Evolutionary conservation across 2,113 vertebrate species (phyloP), one percentile per base, ranked within the genome.

Genomic region (Alouatta palliata): DNA sequence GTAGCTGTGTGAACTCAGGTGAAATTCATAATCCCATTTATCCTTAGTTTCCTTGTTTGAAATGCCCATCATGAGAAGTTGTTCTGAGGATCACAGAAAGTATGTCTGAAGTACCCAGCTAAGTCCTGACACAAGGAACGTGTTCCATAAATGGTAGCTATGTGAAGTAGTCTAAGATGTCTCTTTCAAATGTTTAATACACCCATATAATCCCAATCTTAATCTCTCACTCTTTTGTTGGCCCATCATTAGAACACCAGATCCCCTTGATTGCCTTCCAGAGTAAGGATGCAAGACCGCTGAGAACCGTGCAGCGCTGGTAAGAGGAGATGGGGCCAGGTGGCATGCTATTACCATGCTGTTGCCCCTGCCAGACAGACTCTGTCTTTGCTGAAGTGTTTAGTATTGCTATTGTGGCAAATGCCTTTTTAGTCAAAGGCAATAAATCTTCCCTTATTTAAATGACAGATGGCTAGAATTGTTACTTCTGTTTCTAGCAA

Each of bases 401-500:
- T 40, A 37, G 8, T 30, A 40, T 56, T 80, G 79, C 70, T 91
- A 10, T 61, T 83, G n/a, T 76, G 47, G 54, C 76, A 85, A 93
- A 43, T 37, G 9, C 49, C 71, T 56, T 93, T 87, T 93, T 87
- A 84, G 52, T 90, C 47, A 80, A 70, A 97, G 87, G 61, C 90
- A 89, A 49, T 84, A 82, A 25, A 66, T 93, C 94, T 91, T 90
- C 83, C 45, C 81, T 49, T 93, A 66, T 88, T 93, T 90, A 85
- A 93, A 58, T 89, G 90, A 93, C 90, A 91, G 66, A 94, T 85
- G 90, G 66, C 58, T 86, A 87, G 45, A 68, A 68, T 37, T 87
- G 75, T 71, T 89, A n/a, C 54, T 87, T 91, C 77, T 75, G 47
- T 94, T 92, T 95, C 79, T 64, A 94, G 80, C 45, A 96, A 86